Percentiles rank a stretch among this genome's conserved stretches.
Evolutionary conservation across 2,797 vertebrate species (phyloP).

Genomic region (Tolypeutes matacus): DNA sequence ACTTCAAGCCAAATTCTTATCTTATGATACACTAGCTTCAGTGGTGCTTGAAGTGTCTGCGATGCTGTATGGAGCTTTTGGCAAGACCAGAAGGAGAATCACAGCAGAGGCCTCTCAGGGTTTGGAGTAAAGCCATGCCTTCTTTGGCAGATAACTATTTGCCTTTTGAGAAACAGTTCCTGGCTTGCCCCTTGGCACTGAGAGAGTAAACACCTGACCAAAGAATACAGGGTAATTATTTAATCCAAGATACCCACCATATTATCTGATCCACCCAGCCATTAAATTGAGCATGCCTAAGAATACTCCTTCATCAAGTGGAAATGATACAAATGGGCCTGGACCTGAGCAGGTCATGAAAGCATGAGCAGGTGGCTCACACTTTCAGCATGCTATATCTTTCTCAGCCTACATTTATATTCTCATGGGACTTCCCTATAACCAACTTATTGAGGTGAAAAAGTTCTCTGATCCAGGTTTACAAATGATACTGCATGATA

Average conservation of each 20-base stretch:
- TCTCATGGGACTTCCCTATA: background rate
- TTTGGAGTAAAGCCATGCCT: slow-evolving; percentile 48
- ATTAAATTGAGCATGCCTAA: background rate
- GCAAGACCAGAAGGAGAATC: slow-evolving; percentile 35
- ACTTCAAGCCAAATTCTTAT: slow-evolving; percentile 33
- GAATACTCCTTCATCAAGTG: background rate
- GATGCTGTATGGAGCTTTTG: background rate
- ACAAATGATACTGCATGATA: background rate
- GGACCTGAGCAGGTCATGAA: background rate
- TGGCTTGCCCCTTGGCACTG: slow-evolving; percentile 54
- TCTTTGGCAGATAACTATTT: slow-evolving; percentile 60
- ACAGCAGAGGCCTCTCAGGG: background rate
- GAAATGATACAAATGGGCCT: background rate
- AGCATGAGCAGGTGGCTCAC: background rate
- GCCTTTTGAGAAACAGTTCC: slow-evolving; percentile 62
- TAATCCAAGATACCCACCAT: background rate
- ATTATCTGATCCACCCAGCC: background rate
- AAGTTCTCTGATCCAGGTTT: background rate
- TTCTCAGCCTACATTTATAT: background rate
- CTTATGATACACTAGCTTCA: background rate
- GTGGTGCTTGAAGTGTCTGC: background rate
- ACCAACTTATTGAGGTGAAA: background rate
- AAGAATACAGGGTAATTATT: slow-evolving; percentile 12
- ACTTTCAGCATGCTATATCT: background rate
- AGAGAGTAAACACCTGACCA: slow-evolving; percentile 43